phyloP scores from a whole-genome alignment of 2,888 invertebrate species.

The Nasonia oneida region DNA sequence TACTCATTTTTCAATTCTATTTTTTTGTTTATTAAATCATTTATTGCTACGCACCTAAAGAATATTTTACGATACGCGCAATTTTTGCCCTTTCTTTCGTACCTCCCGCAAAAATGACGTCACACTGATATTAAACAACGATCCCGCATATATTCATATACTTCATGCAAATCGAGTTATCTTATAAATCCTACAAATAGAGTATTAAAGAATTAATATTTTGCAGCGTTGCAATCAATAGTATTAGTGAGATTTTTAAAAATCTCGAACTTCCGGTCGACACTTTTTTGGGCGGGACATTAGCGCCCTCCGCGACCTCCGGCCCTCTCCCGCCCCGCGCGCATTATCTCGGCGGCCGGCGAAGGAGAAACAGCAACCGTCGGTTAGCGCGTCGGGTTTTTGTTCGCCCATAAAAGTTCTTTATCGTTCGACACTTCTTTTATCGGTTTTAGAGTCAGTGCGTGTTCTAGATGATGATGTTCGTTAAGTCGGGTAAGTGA shows the following conservation, averaged over 20 bases:
- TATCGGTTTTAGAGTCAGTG: neutral
- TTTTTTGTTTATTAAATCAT: neutral
- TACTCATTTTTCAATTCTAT: no score
- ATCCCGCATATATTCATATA: neutral
- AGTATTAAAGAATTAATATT: neutral
- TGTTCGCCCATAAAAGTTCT: neutral
- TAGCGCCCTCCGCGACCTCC: neutral
- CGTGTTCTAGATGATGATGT: neutral
- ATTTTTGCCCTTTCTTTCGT: neutral
- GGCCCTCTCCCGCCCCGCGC: neutral
- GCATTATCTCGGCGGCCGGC: neutral
- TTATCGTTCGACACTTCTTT: neutral
- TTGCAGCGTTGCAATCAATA: neutral
- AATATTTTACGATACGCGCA: neutral
- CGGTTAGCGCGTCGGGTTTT: neutral
- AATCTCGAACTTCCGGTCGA: constrained; percentile 6
- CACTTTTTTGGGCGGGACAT: neutral
- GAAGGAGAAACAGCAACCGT: neutral
- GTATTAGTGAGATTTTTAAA: neutral
- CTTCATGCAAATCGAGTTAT: no score
- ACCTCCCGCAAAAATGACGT: neutral
- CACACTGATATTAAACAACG: neutral
- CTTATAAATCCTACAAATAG: neutral
- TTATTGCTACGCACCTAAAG: neutral
- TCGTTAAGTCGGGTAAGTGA: neutral